Evolutionary conservation across 2,888 invertebrate species (phyloP), one percentile per base, ranked within the genome.

Genomic region (Hydropsyche betteni): DNA sequence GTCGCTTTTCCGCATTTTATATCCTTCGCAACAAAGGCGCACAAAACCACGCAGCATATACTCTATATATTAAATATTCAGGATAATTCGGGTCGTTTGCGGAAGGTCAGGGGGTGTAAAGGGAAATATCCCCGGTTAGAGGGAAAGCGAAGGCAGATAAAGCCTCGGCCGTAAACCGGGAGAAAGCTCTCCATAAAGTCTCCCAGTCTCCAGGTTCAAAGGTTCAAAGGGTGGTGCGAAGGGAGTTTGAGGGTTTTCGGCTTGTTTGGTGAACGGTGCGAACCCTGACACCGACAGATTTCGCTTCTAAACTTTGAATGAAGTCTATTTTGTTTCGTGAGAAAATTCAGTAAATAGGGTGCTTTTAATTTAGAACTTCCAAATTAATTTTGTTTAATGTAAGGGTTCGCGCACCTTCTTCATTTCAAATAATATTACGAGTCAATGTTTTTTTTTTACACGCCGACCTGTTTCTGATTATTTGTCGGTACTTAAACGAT

Each of bases 211-310:
- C 24, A 24, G 24, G 24, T 16, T n/a, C 55, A 6, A 10, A 61
- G 10, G 34, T 16, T 10, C 61, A n/a, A 24, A 61, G 34, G n/a
- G 12, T 8, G 64, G 64, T 3, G 16, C 12, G 34, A 12, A 36
- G 12, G 64, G 36, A 12, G 34, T 24, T 24, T 24, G 24, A 24
- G n/a, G 64, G 34, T 36, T 12, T 12, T 64, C 12, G 24, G 64
- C 12, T 33, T 12, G 36, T 2, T 34, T n/a, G 5, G 64, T 12
- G 64, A 36, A 64, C 34, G 64, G 64, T 64, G 64, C 64, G 64
- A 64, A 64, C 36, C 64, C 64, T 64, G 64, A 64, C 64, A 64
- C 64, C 64, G 64, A 64, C 64, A 64, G 64, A 64, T 64, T 64
- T 64, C 36, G 34, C 64, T 36, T 34, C 64, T 33, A 64, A 64